Base-by-base conservation (phyloP, 2,797 vertebrate species). In the Myotis planiceps region DNA sequence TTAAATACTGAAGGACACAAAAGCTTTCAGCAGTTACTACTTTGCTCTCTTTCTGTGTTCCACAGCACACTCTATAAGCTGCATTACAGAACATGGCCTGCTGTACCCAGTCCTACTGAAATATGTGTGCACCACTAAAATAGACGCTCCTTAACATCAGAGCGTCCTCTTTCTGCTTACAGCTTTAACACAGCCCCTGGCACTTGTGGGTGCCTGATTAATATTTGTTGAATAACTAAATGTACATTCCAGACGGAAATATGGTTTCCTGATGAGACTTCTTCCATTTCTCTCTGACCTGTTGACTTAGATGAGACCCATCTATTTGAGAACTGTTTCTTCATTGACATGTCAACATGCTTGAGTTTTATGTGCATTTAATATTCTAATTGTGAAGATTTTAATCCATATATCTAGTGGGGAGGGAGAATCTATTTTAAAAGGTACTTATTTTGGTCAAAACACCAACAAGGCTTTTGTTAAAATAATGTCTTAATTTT, bases 291-390 rank as follows among this genome's bases (percentile, higher is more conserved):
- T 91, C 53, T 88, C 72, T 63, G 7, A 49, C 29, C 27, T 25
- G 8, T 29, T 90, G 53, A 76, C 49, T 76, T 95, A 42, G 75
- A 45, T 0, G 75, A 90, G 60, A 96, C 78, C 42, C 51, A 23
- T 85, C 1, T 81, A 27, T 14, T 29, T 49, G 16, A 21, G 27
- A 5, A 0, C 0, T 74, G 47, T 91, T 85, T 89, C 51, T 65
- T 14, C 78, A 80, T 32, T 96, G 96, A 92, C 97, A 69, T 49
- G 60, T 78, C 14, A 90, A 86, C n/a, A 84, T 82, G 79, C 4
- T 78, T 92, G 51, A 88, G 84, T 96, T 96, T 97, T 97, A 97
- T 88, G 80, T 96, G 29, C 2, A 60, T 42, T 93, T 6, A 89
- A 0, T 27, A 68, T 84, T 93, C 86, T 95, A 89, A 94, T 94